These are phyloP conservation scores for Hirundichthys speculiger DNA, from an alignment of 2,113 vertebrate species.

Conservation along the genomic window DNA sequence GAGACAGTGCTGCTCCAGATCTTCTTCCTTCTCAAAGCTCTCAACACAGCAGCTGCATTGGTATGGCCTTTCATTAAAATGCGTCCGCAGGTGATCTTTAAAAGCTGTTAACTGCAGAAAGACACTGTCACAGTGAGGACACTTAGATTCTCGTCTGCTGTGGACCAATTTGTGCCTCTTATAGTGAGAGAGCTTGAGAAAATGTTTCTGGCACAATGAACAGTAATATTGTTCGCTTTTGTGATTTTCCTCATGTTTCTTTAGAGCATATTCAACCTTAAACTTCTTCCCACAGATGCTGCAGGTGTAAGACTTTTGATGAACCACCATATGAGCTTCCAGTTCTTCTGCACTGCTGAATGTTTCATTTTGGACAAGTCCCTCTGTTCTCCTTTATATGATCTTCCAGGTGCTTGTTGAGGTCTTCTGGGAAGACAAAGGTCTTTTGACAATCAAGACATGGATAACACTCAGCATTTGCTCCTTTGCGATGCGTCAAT, in stretches of 20 bases:
- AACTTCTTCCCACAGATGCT: slow-evolving; percentile 66
- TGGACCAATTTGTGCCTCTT: slow-evolving; percentile 69
- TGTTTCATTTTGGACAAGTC: slow-evolving; percentile 53
- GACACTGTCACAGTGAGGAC: slow-evolving; percentile 68
- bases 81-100: slow-evolving; percentile 71
- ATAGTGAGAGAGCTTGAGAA: slow-evolving; percentile 66
- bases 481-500: slow-evolving; percentile 53
- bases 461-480: slow-evolving; percentile 27
- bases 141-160: slow-evolving; percentile 55
- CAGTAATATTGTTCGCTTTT: slow-evolving; percentile 57
- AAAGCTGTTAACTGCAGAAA: slow-evolving; percentile 64
- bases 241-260: slow-evolving; percentile 68
- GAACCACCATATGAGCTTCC: slow-evolving; percentile 60
- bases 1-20: slow-evolving; percentile 68
- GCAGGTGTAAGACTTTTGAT: slow-evolving; percentile 57
- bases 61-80: slow-evolving; percentile 58
- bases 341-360: slow-evolving; percentile 59
- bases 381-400: slow-evolving; percentile 65
- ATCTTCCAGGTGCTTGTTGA: slow-evolving; percentile 64
- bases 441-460: slow-evolving; percentile 65
- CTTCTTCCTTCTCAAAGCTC: slow-evolving; percentile 56
- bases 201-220: slow-evolving; percentile 56
- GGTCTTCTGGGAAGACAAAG: slow-evolving; percentile 59
- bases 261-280: slow-evolving; percentile 66
- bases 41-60: slow-evolving; percentile 71